Evolutionary conservation across 2,888 invertebrate genomes (phyloP), one percentile per base, ranked within the genome.

Genomic region (Anodontia alba): DNA sequence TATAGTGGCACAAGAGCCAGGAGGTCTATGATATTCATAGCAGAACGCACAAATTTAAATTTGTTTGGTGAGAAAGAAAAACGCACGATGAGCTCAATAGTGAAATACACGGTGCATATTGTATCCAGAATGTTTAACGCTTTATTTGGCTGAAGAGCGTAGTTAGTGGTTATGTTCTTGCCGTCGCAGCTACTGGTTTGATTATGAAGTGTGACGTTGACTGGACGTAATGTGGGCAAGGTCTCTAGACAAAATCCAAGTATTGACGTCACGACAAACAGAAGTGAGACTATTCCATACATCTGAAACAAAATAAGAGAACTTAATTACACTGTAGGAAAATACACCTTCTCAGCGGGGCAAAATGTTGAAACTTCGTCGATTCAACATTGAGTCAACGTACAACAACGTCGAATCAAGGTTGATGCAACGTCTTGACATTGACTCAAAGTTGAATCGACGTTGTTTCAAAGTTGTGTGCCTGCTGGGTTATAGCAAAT

Each of bases 21-120:
- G 20, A 93, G 84, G 88, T 94, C 94, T 43, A 94, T 94, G 38
- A 94, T 89, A 83, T 94, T 94, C 93, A 94, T 93, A 33, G 90
- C 82, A 7, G 91, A 91, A 31, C 90, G 87, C 46, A 94, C 91
- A 79, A 94, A 93, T 49, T 86, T 81, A 23, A 90, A 81, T 80
- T 93, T 93, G 76, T 88, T 89, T 26, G 93, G 93, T n/a, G 93
- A 91, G 76, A 93, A 92, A 62, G 88, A 76, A 79, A 94, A 92
- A 5, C 94, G 83, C 23, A 93, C 85, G n/a, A 93, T 88, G 23
- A 94, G 89, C 78, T 94, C 94, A 67, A 93, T 87, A 0, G 93
- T 92, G 86, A 94, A 94, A 87, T 93, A 94, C 66, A 91, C 87
- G n/a, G 93, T 93, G 81, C 94, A 94, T 42, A 93, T 89, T 42